Base-by-base conservation (phyloP, 23 tunicate genomes). In the Phallusia fumigata region DNA sequence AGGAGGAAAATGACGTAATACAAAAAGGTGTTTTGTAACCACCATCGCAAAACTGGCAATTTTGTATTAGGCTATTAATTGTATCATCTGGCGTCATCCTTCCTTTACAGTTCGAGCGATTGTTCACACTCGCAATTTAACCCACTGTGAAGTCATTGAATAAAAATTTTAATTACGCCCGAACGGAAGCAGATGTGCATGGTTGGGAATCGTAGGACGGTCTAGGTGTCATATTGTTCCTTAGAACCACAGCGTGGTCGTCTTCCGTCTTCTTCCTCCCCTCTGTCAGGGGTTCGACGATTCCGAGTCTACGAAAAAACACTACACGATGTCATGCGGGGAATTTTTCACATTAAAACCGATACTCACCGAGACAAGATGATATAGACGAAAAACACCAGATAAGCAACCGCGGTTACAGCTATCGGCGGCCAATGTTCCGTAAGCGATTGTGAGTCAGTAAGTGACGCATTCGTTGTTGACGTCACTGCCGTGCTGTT, bases 351-450 rank as follows among this genome's bases (percentile, higher is more conserved):
- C 3, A 24, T 24, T 58, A 1, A 24, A 1, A 24, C 15, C 8
- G 28, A 58, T 21, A 79, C 90, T 80, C 34, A 86, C 90, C 53
- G 28, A 30, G 21, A 65, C 0, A 86, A 50, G 10, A 75, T 11
- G n/a, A 86, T 26, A 31, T 87, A 87, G 47, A 87, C 19, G 10
- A 75, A 30, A 76, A 81, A 87, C 19, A 76, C 82, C 18, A 44
- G 28, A 40, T 34, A 87, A 12, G 82, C 85, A 5, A 65, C 91
- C 19, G 82, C 82, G 30, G 84, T 75, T 16, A 87, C 78, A 21
- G 81, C 85, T 28, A 87, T 65, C 3, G 91, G 91, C 18, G 81
- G 53, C 91, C 85, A 87, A 28, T 87, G 36, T 33, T 33, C 33
- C 2, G 45, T 28, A 33, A 58, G 69, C 28, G 28, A 21, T 58